Evolutionary conservation across 2,797 vertebrate species (phyloP).

Genomic region (Clarias laeviceps): DNA sequence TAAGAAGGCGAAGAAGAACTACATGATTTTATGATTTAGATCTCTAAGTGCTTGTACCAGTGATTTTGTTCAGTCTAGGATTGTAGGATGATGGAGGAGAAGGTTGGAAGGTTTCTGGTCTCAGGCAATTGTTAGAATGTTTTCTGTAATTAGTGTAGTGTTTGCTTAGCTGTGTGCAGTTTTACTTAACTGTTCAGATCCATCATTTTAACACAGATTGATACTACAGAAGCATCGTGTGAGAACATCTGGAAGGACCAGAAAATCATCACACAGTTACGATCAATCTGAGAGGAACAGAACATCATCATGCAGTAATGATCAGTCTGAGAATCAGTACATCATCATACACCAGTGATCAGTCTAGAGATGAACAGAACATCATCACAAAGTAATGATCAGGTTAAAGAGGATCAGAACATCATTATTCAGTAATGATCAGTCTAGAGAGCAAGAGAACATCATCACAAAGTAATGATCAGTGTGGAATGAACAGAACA

Average conservation of each 20-base stretch:
- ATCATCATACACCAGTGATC: not conserved
- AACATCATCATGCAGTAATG: not conserved
- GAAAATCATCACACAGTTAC: not conserved
- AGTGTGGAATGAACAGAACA: not conserved
- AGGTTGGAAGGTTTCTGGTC: not conserved
- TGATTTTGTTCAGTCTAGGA: not conserved
- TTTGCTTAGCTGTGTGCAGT: slow-evolving; percentile 31
- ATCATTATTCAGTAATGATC: not conserved
- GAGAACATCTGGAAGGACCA: not conserved
- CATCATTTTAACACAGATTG: not conserved
- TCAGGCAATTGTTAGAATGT: slow-evolving; percentile 13
- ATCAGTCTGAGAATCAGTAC: not conserved
- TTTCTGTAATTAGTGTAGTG: slow-evolving; percentile 22
- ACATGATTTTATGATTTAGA: not conserved
- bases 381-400: not conserved
- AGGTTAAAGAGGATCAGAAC: not conserved
- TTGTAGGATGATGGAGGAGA: not conserved
- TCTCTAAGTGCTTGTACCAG: not conserved
- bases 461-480: not conserved
- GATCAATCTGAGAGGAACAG: not conserved
- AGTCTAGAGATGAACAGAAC: not conserved
- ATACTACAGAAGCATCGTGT: not conserved
- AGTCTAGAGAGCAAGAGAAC: not conserved
- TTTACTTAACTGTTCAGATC: slow-evolving; percentile 2
- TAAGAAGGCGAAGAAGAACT: not conserved